Conservation (phyloP, 2,888 invertebrate species). For the Troides helena region DNA sequence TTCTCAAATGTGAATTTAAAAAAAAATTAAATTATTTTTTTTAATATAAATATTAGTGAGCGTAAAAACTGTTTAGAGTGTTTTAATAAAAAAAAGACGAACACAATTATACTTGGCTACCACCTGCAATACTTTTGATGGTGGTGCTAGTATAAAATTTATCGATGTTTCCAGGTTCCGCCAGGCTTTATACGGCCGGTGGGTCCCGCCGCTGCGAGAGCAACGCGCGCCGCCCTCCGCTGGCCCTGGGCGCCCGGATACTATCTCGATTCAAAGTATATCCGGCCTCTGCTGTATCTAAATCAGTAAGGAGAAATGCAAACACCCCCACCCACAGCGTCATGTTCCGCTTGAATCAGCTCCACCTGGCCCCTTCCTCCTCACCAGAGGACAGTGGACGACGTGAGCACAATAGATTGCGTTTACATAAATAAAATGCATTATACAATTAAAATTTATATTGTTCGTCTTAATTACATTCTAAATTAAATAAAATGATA, state of each 20-base stretch:
- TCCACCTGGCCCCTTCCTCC: neutral
- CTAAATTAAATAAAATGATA: slow-evolving; percentile 34
- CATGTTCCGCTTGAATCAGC: no score
- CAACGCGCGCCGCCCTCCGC: slow-evolving; percentile 26
- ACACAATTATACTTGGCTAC: no score
- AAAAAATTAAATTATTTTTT: no score
- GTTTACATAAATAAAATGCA: neutral
- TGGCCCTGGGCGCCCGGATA: slow-evolving; percentile 64
- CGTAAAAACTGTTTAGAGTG: no score
- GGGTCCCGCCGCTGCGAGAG: slow-evolving; percentile 22
- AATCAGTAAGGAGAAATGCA: slow-evolving; percentile 33
- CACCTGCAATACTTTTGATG: no score
- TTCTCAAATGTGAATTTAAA: no score
- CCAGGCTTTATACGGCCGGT: no score
- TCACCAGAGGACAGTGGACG: neutral
- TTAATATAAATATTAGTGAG: no score
- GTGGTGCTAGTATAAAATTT: no score
- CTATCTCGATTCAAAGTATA: slow-evolving; percentile 41
- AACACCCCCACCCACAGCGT: neutral
- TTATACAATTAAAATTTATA: slow-evolving; percentile 14
- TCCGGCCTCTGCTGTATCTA: slow-evolving; percentile 48
- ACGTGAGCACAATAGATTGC: neutral
- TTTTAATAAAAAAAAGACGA: no score
- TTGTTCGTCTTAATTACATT: slow-evolving; percentile 26
- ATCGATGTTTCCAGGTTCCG: no score